These are phyloP conservation scores for Orthosia gracilis DNA, from an alignment of 2,888 invertebrate species.

Conservation along the genomic window DNA sequence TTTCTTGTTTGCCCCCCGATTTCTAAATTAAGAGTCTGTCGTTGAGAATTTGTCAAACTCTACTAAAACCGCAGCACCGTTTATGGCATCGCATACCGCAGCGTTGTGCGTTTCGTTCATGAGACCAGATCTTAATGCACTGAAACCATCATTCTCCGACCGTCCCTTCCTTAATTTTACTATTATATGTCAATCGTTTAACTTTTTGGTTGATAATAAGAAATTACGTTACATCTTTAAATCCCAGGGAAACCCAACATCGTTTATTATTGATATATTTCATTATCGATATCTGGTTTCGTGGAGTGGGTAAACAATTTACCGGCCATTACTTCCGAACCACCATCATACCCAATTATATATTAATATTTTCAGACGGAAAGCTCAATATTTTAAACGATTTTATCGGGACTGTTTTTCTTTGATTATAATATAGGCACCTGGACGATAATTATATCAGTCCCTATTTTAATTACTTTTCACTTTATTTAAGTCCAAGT, in stretches of 20 bases:
- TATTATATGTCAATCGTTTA: too few species aligned
- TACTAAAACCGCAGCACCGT: too few species aligned
- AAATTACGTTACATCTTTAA: background rate
- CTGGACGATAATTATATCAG: background rate
- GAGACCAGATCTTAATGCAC: too few species aligned
- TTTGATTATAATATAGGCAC: slow-evolving; percentile 10
- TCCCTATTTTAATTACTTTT: slow-evolving; percentile 15
- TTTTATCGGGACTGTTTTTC: background rate
- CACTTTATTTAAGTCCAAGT: background rate
- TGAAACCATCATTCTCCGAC: too few species aligned
- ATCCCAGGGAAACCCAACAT: background rate
- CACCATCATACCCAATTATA: slow-evolving; percentile 2
- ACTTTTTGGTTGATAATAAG: background rate
- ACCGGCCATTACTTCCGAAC: slow-evolving; percentile 1
- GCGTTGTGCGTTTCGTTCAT: too few species aligned
- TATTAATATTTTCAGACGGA: slow-evolving; percentile 16
- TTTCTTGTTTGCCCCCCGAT: too few species aligned
- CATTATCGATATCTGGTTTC: slow-evolving; percentile 15
- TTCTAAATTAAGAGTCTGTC: too few species aligned
- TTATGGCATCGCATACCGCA: too few species aligned
- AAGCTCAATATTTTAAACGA: slow-evolving; percentile 3
- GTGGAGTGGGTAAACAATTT: slow-evolving; percentile 6
- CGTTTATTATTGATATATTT: background rate
- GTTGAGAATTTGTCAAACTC: too few species aligned
- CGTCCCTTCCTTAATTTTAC: too few species aligned